These are phyloP conservation scores for Lithophane semibrunnea DNA, from an alignment of 2,888 invertebrate genomes.

Conservation along the genomic window DNA sequence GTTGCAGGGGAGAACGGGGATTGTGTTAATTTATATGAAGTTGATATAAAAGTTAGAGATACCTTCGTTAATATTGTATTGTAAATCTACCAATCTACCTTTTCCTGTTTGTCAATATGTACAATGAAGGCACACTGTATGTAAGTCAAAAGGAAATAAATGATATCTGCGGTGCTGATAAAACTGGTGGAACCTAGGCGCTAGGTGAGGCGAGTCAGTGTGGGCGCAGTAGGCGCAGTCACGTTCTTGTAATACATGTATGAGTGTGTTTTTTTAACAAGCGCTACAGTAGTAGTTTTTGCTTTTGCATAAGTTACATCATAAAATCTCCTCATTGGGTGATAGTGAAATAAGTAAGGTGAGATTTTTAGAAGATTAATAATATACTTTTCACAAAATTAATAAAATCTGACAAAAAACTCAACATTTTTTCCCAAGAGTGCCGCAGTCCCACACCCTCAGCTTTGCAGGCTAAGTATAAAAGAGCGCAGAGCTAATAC, in stretches of 20 bases:
- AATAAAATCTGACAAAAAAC: constrained; percentile 3
- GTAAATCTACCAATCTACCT: not conserved
- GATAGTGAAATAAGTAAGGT: no score
- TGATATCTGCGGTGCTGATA: not conserved
- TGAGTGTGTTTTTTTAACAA: not conserved
- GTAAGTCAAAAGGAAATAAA: not conserved
- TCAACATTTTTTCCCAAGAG: not conserved
- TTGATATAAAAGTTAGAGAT: not conserved
- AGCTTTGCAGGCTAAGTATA: constrained; percentile 7
- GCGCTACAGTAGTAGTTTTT: not conserved
- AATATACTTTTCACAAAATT: not conserved
- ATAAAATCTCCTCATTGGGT: not conserved
- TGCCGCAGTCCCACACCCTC: not conserved
- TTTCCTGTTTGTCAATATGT: not conserved
- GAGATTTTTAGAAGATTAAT: not conserved
- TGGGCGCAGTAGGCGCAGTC: no score
- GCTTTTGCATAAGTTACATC: not conserved
- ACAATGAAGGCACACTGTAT: not conserved
- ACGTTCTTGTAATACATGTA: not conserved
- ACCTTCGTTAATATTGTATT: not conserved
- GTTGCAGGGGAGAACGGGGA: constrained; percentile 2
- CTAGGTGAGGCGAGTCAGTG: no score
- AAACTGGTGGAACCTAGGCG: no score
- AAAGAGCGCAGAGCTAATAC: constrained; percentile 32
- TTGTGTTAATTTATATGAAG: not conserved